These are phyloP conservation scores for Vireo griseus DNA, from an alignment of 2,797 vertebrate species.

Conservation along the genomic window DNA sequence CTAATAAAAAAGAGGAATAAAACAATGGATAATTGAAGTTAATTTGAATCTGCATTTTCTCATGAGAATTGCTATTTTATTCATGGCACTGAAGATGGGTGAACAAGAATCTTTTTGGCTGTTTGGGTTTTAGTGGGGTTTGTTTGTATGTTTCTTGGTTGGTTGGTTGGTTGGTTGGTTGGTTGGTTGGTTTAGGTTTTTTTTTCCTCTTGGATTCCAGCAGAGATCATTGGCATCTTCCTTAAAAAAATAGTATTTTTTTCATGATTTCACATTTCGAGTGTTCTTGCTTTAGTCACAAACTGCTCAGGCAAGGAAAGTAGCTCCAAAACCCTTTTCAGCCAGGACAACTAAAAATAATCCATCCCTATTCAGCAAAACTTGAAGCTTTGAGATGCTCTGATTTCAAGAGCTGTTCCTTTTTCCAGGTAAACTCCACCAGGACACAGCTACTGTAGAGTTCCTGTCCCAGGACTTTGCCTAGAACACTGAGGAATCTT, in stretches of 20 bases:
- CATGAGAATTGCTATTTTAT: background rate
- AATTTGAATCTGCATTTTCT: background rate
- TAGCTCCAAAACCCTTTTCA: background rate
- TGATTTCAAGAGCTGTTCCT: background rate
- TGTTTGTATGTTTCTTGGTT: background rate
- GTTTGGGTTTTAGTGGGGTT: accelerated
- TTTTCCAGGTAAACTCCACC: background rate
- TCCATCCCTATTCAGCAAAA: background rate
- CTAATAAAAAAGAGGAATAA: background rate
- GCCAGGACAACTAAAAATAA: background rate
- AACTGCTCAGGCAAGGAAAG: background rate
- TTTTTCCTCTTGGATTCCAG: background rate
- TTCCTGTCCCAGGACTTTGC: background rate
- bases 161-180: background rate
- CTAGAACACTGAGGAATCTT: background rate
- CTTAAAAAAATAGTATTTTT: background rate
- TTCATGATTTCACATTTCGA: background rate
- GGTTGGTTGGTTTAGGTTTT: accelerated
- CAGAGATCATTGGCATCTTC: background rate
- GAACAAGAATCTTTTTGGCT: background rate
- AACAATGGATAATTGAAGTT: background rate
- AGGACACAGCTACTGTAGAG: background rate
- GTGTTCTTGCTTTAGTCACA: background rate
- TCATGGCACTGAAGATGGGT: accelerated
- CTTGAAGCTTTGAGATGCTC: background rate